These are phyloP conservation scores for Protobothrops flavoviridis DNA, from an alignment of 2,113 vertebrate species.

Conservation along the genomic window DNA sequence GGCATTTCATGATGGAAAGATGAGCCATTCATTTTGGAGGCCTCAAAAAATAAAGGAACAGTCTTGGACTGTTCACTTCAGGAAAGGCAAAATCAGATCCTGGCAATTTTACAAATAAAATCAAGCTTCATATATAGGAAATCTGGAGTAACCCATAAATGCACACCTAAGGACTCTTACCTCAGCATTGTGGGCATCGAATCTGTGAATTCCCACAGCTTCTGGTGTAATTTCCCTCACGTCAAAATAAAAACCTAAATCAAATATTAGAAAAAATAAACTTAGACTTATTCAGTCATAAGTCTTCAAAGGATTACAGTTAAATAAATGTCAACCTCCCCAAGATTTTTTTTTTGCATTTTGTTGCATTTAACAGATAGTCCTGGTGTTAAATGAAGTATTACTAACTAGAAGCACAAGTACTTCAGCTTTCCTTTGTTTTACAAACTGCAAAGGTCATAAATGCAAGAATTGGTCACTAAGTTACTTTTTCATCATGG, in stretches of 20 bases:
- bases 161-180: slow-evolving; percentile 56
- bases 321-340: not conserved
- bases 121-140: not conserved
- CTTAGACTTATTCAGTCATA: not conserved
- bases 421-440: not conserved
- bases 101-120: not conserved
- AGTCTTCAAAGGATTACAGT: not conserved
- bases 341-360: too few relatives aligned
- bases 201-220: slow-evolving; percentile 80
- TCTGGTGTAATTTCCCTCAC: slow-evolving; percentile 92
- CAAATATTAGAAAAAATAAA: slow-evolving; percentile 37
- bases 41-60: not conserved
- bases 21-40: not conserved
- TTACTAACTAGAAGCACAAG: not conserved
- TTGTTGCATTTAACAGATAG: not conserved
- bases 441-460: not conserved
- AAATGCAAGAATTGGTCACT: not conserved
- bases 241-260: slow-evolving; percentile 88
- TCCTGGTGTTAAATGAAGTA: not conserved
- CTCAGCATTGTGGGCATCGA: slow-evolving; percentile 73
- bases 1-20: not conserved
- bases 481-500: not conserved
- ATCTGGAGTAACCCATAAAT: not conserved
- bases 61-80: not conserved
- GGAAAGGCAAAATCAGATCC: not conserved